Evolutionary conservation across 2,888 invertebrate species (phyloP), one percentile per base, ranked within the genome.

Genomic region (Drosophila trichaetosa): DNA sequence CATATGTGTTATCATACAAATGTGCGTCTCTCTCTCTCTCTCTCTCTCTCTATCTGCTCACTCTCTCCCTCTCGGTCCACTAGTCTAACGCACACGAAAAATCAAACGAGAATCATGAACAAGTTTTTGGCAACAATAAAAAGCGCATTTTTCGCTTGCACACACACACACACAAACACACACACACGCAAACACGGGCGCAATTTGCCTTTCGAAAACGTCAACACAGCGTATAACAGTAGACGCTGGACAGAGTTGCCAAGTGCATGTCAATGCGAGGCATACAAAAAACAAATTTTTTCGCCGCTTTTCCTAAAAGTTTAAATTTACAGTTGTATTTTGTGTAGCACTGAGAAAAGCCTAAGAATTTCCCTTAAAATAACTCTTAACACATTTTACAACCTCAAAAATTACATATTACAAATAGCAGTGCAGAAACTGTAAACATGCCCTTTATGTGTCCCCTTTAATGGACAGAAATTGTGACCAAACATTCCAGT

Each of bases 71-170:
- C 4, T 21, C 7, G 8, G 29, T 21, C 1, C 8, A 0, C 16
- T 8, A 3, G 8, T 21, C 27, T 36, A 27, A 24, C 46, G 13
- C 46, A 31, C 18, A 18, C 33, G 54, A 53, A 67, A 82, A 82
- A 80, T 76, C 69, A 69, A 74, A 70, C 66, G 58, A 38, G 59
- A 66, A 40, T 48, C 73, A 69, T 62, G 68, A 56, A 46, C 68
- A 69, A 60, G 59, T 69, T 78, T 80, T 80, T 70, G 88, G 76
- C 79, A 72, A 62, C 16, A 48, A 8, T 49, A 46, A 58, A 73
- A 62, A 69, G 52, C 61, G 48, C 63, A 72, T 78, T 60, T 40
- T 58, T 63, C 67, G 60, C 58, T 64, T 29, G 59, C 16, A 18
- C 38, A 34, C 56, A 53, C 54, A 51, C 38, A 21, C 27, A 27